phyloP scores from a whole-genome alignment of 1,140 invertebrate genomes.

The Danaus melanippus region DNA sequence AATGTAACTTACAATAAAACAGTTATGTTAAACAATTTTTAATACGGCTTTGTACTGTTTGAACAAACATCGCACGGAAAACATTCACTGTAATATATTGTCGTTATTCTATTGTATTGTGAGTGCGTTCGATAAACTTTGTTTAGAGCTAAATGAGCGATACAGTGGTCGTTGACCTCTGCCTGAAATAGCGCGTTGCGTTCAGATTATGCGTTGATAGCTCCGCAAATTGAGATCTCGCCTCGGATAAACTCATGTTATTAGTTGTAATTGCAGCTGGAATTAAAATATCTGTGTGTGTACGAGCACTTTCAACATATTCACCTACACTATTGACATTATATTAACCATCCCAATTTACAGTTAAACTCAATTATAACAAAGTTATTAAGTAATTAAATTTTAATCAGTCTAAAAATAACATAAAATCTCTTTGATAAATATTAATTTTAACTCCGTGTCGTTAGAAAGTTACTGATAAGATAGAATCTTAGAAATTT shows the following conservation, averaged over 20 bases:
- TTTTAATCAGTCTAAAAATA: too few species aligned
- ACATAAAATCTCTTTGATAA: too few species aligned
- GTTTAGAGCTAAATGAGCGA: conserved; percentile 66
- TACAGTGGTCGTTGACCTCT: conserved; percentile 51
- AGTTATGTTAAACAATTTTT: too few species aligned
- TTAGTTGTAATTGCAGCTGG: conserved; percentile 31
- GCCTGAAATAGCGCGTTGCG: conserved; percentile 50
- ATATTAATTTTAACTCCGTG: too few species aligned
- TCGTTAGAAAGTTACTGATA: too few species aligned
- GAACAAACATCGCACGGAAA: conserved; percentile 23
- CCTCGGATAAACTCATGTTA: conserved; percentile 34
- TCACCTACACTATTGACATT: too few species aligned
- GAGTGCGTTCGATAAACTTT: conserved; percentile 62
- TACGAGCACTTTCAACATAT: conserved; percentile 5
- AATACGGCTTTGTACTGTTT: not conserved
- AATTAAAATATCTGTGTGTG: conserved; percentile 19
- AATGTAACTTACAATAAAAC: too few species aligned
- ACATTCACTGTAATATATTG: conserved; percentile 50
- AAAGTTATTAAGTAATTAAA: too few species aligned
- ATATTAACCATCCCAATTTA: too few species aligned
- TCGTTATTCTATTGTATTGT: conserved; percentile 54
- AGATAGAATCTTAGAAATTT: too few species aligned
- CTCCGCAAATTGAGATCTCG: conserved; percentile 40
- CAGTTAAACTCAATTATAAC: too few species aligned
- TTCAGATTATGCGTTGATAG: conserved; percentile 47